These are phyloP conservation scores for Ceyx melanurus DNA, from an alignment of 2,113 vertebrate species.

Conservation along the genomic window DNA sequence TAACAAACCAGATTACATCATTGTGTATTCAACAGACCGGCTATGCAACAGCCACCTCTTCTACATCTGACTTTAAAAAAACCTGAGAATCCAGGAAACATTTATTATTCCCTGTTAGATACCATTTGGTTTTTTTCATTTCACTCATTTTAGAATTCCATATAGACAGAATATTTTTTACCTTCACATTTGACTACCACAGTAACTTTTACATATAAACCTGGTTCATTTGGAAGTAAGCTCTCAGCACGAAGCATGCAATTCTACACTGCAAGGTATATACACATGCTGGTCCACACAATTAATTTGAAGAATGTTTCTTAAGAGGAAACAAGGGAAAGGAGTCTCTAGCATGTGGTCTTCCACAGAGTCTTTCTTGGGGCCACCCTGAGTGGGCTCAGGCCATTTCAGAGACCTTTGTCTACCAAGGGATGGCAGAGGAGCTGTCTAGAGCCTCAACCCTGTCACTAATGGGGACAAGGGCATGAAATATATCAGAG, in stretches of 20 bases:
- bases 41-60: background rate
- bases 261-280: background rate
- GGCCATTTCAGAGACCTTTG: background rate
- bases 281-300: accelerated
- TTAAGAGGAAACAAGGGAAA: background rate
- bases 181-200: conserved; percentile 44
- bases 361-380: background rate
- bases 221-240: background rate
- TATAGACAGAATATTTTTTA: conserved; percentile 36
- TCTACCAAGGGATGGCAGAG: background rate
- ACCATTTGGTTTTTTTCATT: conserved; percentile 47
- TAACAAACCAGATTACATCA: background rate
- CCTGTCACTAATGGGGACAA: background rate
- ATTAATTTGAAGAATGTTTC: background rate
- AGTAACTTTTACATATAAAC: conserved; percentile 15
- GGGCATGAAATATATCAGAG: background rate
- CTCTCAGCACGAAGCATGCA: background rate
- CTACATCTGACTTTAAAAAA: conserved; percentile 18
- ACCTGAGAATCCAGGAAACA: conserved; percentile 51
- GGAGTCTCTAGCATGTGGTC: accelerated
- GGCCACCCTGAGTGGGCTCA: background rate
- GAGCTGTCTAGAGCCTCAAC: background rate
- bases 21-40: conserved; percentile 1
- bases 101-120: conserved; percentile 45
- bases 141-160: conserved; percentile 9